Conservation (phyloP, 2,113 vertebrate genomes). For the Struthidea cinerea region DNA sequence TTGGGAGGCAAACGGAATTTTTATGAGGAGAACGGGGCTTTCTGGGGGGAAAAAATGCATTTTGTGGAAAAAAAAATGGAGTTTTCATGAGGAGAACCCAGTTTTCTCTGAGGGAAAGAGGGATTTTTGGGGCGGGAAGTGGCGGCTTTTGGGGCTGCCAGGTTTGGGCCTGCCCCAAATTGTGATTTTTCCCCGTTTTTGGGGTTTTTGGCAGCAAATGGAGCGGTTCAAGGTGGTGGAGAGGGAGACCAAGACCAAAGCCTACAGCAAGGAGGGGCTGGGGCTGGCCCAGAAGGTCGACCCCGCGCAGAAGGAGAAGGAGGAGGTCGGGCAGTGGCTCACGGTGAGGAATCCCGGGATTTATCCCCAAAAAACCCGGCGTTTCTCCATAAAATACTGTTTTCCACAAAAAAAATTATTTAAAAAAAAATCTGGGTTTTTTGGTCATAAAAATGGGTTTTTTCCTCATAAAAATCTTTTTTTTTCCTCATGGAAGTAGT, state of each 20-base stretch:
- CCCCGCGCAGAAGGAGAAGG: background rate
- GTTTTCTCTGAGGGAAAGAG: too few species aligned
- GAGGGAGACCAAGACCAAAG: background rate
- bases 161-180: fast-evolving
- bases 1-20: too few species aligned
- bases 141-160: fast-evolving
- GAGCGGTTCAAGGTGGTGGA: background rate
- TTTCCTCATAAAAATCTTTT: too few species aligned
- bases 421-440: too few species aligned
- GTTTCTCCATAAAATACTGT: fast-evolving
- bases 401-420: background rate
- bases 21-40: too few species aligned
- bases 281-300: background rate
- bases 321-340: background rate
- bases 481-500: too few species aligned
- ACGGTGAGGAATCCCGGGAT: background rate
- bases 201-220: background rate
- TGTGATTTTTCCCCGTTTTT: background rate
- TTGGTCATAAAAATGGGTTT: too few species aligned
- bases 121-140: background rate
- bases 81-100: too few species aligned
- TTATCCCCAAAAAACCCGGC: background rate
- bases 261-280: background rate
- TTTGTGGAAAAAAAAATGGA: too few species aligned
- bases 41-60: too few species aligned